Evolutionary conservation across 2,888 invertebrate genomes (phyloP), one percentile per base, ranked within the genome.

Genomic region (Osmoderma eremita): DNA sequence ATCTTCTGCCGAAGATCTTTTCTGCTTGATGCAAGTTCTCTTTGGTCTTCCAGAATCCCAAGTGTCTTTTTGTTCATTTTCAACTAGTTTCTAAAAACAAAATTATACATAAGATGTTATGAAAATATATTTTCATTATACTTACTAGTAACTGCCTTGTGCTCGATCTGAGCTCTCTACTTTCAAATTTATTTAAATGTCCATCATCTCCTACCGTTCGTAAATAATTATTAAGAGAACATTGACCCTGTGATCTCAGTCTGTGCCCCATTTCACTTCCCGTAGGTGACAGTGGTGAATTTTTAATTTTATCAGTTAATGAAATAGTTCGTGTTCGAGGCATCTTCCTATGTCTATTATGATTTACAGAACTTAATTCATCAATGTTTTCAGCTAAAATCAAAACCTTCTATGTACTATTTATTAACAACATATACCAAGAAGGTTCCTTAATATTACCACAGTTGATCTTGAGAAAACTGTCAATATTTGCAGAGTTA

Each of bases 401-500:
- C 6, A 30, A 64, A 56, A 10, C n/a, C 45, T 45, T 61, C 45
- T n/a, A 20, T 48, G 61, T 22, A 45, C 15, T 24, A 10, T 41
- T 58, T 30, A 30, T 36, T 30, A n/a, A 45, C 8, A 49, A 38
- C 6, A n/a, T n/a, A 10, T 1, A 24, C 6, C 6, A 30, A 62
- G 10, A 30, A 2, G 30, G 5, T 5, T 24, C 5, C 5, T 24
- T 36, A 5, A 63, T 74, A 66, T 84, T 84, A 69, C 86, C 76
- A 78, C 83, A 79, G 82, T 88, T 85, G 67, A 85, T 79, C 75
- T 88, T 88, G 17, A 92, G 84, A 82, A 92, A 91, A 49, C 88
- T 86, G 74, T 88, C 85, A 17, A 91, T 88, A 80, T 88, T 89
- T 0, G 89, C 87, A 62, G 90, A 89, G 18, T 86, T 83, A 69